These are phyloP conservation scores for Tauraco hartlaubi DNA, from an alignment of 2,797 vertebrate species.

Conservation along the genomic window DNA sequence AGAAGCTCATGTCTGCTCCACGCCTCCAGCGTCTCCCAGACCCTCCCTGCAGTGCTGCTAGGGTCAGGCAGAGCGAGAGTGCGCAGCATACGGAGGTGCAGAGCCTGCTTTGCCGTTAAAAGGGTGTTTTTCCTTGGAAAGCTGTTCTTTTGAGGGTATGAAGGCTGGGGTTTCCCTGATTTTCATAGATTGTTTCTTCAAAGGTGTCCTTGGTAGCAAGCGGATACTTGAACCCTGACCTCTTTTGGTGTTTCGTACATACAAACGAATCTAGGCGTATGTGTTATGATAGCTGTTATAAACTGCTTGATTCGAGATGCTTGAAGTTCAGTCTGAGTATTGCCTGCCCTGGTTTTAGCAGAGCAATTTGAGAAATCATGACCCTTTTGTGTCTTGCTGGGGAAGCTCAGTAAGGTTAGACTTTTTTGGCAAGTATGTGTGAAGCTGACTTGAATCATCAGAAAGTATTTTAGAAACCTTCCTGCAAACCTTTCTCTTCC, in stretches of 20 bases:
- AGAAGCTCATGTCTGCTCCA: constrained; percentile 45
- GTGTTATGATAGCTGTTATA: background rate
- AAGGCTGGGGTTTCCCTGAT: background rate
- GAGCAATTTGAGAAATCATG: background rate
- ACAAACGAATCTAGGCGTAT: fast-evolving
- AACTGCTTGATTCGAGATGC: background rate
- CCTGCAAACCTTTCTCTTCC: constrained; percentile 27
- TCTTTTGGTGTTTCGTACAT: background rate
- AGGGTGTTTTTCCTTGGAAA: background rate
- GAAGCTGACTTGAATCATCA: constrained; percentile 8
- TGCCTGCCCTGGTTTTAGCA: background rate
- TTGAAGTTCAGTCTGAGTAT: background rate
- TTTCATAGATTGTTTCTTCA: background rate
- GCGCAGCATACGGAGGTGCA: background rate
- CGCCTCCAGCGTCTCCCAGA: constrained; percentile 12
- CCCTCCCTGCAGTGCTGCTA: constrained; percentile 57
- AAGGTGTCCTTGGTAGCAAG: background rate
- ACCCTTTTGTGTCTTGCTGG: background rate
- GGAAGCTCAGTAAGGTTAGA: background rate
- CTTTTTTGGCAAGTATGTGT: background rate
- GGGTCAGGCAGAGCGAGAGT: background rate
- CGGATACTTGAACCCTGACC: background rate
- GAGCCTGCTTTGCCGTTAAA: background rate
- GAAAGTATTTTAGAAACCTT: constrained; percentile 46
- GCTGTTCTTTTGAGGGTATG: background rate